Conservation (phyloP, 2,113 vertebrate genomes). For the Lethenteron camtschaticum region DNA sequence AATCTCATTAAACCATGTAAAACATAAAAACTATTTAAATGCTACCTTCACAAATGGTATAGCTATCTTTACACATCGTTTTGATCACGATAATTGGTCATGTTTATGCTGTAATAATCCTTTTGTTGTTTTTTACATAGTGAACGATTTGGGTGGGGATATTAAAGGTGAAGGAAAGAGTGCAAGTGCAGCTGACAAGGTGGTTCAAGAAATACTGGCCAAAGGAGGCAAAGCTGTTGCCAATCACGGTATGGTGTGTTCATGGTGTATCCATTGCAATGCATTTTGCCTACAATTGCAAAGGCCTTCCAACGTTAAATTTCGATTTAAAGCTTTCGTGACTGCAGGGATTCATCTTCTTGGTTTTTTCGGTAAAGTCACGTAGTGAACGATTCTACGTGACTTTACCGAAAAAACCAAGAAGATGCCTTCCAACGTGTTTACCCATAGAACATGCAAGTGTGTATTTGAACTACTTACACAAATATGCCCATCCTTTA, state of each 20-base stretch:
- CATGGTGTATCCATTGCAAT: not conserved
- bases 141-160: conserved; percentile 86
- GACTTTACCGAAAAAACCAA: no score
- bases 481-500: not conserved
- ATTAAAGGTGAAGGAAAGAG: conserved; percentile 57
- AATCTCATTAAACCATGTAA: no score
- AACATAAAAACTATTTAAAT: not conserved
- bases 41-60: not conserved
- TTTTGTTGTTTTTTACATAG: conserved; percentile 27
- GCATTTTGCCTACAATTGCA: not conserved
- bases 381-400: no score
- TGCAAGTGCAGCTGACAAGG: conserved; percentile 66
- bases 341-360: no score
- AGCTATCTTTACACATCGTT: not conserved
- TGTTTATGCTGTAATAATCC: conserved; percentile 9
- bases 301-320: not conserved
- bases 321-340: no score
- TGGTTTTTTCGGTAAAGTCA: no score
- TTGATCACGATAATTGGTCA: conserved; percentile 14
- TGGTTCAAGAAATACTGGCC: conserved; percentile 73
- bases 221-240: conserved; percentile 78
- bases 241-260: conserved; percentile 49
- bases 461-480: not conserved
- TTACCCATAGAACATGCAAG: not conserved
- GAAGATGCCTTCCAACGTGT: not conserved